A percentile compares a stretch with the other conserved stretches of the same genome.
These are phyloP conservation scores for Cuniculus paca DNA, from an alignment of 2,797 vertebrate genomes.

Conservation along the genomic window DNA sequence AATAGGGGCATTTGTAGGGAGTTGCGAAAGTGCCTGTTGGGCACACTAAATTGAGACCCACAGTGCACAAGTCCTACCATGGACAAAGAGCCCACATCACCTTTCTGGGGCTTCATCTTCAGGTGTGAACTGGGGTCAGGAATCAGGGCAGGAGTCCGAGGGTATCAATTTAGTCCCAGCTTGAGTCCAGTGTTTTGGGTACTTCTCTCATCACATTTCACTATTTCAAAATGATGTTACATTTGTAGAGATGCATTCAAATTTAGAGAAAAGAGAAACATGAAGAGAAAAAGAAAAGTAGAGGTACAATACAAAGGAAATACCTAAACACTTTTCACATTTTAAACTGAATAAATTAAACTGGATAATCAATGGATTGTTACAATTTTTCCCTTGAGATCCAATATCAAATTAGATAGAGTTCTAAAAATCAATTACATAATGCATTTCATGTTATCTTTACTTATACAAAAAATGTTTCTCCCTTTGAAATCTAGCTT, in stretches of 20 bases:
- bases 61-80: background rate
- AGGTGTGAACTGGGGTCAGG: background rate
- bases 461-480: background rate
- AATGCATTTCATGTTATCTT: background rate
- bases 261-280: background rate
- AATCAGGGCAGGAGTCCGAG: background rate
- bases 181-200: background rate
- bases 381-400: background rate
- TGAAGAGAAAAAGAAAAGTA: background rate
- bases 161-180: background rate
- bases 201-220: background rate
- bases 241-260: background rate
- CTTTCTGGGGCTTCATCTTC: background rate
- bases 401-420: background rate
- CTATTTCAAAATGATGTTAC: background rate
- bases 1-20: background rate
- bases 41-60: background rate
- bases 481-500: conserved; percentile 44
- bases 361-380: background rate
- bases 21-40: background rate
- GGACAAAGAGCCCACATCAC: background rate
- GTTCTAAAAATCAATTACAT: conserved; percentile 22
- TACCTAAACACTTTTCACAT: background rate
- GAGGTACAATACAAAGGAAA: background rate
- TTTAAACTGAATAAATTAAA: background rate